phyloP scores from a whole-genome alignment of 2,113 vertebrate genomes.

The Suncus etruscus region DNA sequence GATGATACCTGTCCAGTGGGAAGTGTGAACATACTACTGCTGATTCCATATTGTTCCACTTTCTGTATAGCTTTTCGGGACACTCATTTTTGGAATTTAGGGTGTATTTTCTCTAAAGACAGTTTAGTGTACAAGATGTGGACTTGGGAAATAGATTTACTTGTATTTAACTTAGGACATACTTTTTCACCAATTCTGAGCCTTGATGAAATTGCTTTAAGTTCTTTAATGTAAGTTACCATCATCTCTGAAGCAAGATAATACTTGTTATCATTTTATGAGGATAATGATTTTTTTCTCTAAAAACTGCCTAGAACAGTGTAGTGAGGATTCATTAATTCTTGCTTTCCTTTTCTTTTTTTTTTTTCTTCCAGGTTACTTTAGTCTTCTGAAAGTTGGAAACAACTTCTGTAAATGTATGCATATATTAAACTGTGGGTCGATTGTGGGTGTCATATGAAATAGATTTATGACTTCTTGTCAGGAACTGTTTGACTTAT shows the following conservation, averaged over 20 bases:
- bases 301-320: background rate
- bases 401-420: background rate
- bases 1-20: background rate
- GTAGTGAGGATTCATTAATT: background rate
- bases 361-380: background rate
- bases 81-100: background rate
- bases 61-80: background rate
- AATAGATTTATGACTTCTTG: too few relatives aligned
- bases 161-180: background rate
- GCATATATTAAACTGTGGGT: background rate
- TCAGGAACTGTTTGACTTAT: too few relatives aligned
- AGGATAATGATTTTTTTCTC: background rate
- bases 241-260: background rate
- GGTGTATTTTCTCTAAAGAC: background rate
- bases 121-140: background rate
- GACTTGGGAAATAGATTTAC: background rate
- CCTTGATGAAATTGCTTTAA: background rate
- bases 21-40: background rate
- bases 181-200: background rate
- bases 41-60: background rate
- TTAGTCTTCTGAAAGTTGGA: slow-evolving; percentile 4
- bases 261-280: background rate
- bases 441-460: too few relatives aligned
- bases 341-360: background rate
- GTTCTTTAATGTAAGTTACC: background rate